Percentiles rank a stretch among this genome's conserved stretches.
phyloP scores from a whole-genome alignment of 2,888 invertebrate genomes.

The Tachina lurida region DNA sequence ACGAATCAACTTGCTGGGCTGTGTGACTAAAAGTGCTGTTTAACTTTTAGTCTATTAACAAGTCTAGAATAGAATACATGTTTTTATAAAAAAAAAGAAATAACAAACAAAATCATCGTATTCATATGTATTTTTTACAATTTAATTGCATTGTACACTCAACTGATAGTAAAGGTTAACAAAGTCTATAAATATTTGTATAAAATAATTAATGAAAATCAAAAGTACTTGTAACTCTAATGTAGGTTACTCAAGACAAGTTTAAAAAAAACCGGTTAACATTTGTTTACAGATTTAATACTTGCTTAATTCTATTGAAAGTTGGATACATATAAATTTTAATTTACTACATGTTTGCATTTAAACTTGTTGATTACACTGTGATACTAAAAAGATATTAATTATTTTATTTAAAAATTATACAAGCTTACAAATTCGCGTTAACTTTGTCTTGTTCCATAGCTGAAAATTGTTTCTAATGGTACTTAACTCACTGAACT shows the following conservation, averaged over 20 bases:
- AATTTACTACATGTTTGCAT: slow-evolving; percentile 3
- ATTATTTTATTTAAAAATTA: neutral
- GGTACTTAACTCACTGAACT: too few relatives aligned
- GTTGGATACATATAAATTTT: slow-evolving; percentile 7
- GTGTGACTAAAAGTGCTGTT: too few relatives aligned
- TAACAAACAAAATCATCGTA: neutral
- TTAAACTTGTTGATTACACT: neutral
- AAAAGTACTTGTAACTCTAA: slow-evolving; percentile 30
- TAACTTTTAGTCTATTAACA: too few relatives aligned
- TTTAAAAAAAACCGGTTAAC: slow-evolving; percentile 40
- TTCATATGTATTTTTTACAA: neutral
- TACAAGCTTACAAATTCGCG: too few relatives aligned
- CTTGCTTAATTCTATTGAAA: slow-evolving; percentile 10
- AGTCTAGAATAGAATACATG: too few relatives aligned
- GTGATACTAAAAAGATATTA: neutral
- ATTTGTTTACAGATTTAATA: slow-evolving; percentile 13
- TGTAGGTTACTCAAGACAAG: slow-evolving; percentile 42
- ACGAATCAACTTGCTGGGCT: too few relatives aligned
- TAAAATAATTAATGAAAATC: neutral
- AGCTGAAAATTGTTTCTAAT: too few relatives aligned
- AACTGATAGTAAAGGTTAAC: slow-evolving; percentile 17
- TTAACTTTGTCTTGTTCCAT: too few relatives aligned
- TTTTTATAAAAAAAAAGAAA: neutral
- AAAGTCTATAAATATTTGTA: neutral
- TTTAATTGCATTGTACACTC: neutral